Base-by-base conservation (phyloP, 2,888 invertebrate species). In the Drosophila nr. fundita region DNA sequence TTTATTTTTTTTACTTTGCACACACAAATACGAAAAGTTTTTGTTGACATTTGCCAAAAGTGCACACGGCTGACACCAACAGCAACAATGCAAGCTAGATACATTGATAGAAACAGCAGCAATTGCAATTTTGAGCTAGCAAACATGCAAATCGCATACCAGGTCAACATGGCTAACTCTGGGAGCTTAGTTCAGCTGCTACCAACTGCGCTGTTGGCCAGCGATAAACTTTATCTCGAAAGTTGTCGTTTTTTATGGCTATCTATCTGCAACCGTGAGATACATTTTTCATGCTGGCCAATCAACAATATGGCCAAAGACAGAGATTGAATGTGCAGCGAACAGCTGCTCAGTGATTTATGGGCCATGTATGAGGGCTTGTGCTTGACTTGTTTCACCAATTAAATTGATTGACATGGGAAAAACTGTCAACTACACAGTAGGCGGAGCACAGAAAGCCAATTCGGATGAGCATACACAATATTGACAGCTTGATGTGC, bases 361-460 rank as follows among this genome's bases (percentile, higher is more conserved):
- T 91, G 78, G 86, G 77, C 68, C 73, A 68, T 75, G 78, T 50
- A 54, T 49, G 75, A 75, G 65, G 71, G 73, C 78, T 76, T 88
- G 78, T 76, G 76, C 71, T 73, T 70, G 71, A 60, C 87, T 78
- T 83, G 87, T 82, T 68, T 45, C 62, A 64, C 78, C 82, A 87
- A 91, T 91, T 86, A 85, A 89, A 89, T 78, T 87, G 90, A 91
- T 91, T 91, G 83, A 85, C 91, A 84, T 91, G 91, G 86, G 86
- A 89, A 90, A 85, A 90, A 75, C 89, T 91, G 91, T 90, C 91
- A 89, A 82, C 13, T 40, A 62, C 58, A 36, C 4, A n/a, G 38
- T 24, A 24, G 42, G 34, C 2, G 29, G 18, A 55, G 32, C 27
- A 50, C n/a, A 11, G 7, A 18, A 58, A 54, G 21, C 38, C 34